Evolutionary conservation across 2,888 invertebrate genomes (phyloP), one percentile per base, ranked within the genome.

Genomic region (Cacoxenus indagator): DNA sequence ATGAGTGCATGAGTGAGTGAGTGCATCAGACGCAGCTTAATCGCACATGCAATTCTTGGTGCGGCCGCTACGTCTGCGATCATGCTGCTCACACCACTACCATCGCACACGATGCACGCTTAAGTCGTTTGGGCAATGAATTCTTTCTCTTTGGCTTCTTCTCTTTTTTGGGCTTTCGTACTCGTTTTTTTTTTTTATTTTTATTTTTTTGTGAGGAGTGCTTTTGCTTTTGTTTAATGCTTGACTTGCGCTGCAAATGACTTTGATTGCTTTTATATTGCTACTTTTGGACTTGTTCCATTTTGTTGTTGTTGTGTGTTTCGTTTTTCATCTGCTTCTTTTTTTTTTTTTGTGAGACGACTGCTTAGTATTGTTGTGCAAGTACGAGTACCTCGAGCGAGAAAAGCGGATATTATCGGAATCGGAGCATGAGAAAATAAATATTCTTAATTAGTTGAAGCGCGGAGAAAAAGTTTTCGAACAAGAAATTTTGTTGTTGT

Each of bases 361-460:
- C 57, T 57, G 57, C 29, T 0, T 29, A 57, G 8, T 17, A 48
- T 48, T 37, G 37, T 37, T 14, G 37, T 11, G 37, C 37, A 37
- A 37, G 14, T 11, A 14, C 37, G 37, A 51, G 22, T 17, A 19
- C 17, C 19, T 19, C 19, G 9, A 19, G 19, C 17, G 3, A 17
- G 27, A 61, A 43, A 43, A 61, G 37, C 61, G 61, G 61, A 62
- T 62, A 62, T 62, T 22, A 17, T 22, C 24, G 61, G 43, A 62
- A 62, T 62, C 45, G 61, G 61, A 62, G 61, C 61, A 62, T 62
- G 45, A 62, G 45, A 62, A 62, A 62, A 19, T 62, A 62, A 62
- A 43, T 62, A 24, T 62, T 31, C 24, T 62, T 62, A 62, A 62
- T 62, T 43, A 62, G 61, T 45, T 9, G 31, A 31, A 37, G n/a